A percentile compares a stretch with the other conserved stretches of the same genome.
Evolutionary conservation across 2,888 invertebrate genomes (phyloP).

Genomic region (Ecliptopera silaceata): DNA sequence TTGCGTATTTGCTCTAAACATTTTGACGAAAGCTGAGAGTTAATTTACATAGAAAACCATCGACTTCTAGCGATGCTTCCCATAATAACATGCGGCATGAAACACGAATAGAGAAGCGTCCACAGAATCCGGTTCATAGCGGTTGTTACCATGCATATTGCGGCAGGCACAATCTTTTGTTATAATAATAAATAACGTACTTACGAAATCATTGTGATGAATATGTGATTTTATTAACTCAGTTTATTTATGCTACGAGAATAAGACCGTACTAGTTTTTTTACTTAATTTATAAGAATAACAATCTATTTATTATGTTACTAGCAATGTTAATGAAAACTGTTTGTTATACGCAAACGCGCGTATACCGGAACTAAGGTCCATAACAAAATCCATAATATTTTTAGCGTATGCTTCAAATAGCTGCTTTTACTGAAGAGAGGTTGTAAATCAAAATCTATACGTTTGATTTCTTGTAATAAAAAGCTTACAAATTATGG

Average conservation of each 20-base stretch:
- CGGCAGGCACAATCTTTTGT: conserved; percentile 50
- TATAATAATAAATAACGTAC: conserved; percentile 51
- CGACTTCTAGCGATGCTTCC: conserved; percentile 42
- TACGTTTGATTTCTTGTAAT: no score
- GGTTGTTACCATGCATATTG: conserved; percentile 53
- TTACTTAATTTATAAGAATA: no score
- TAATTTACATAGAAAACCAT: conserved; percentile 57
- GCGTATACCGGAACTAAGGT: no score
- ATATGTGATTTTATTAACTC: background rate
- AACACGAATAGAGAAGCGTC: conserved; percentile 51
- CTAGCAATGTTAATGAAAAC: no score
- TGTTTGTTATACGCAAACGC: no score
- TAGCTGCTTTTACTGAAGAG: no score
- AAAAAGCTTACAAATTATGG: no score
- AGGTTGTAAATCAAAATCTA: no score
- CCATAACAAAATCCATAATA: no score
- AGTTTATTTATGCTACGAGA: background rate
- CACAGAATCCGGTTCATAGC: conserved; percentile 63
- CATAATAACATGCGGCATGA: conserved; percentile 37
- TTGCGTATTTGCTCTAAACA: conserved; percentile 46
- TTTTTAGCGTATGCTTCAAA: no score
- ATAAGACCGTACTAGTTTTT: background rate
- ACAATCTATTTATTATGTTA: no score
- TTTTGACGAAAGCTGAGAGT: conserved; percentile 46
- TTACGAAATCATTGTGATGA: conserved; percentile 50